Conservation (phyloP, 2,113 vertebrate genomes). For the Peromyscus leucopus region DNA sequence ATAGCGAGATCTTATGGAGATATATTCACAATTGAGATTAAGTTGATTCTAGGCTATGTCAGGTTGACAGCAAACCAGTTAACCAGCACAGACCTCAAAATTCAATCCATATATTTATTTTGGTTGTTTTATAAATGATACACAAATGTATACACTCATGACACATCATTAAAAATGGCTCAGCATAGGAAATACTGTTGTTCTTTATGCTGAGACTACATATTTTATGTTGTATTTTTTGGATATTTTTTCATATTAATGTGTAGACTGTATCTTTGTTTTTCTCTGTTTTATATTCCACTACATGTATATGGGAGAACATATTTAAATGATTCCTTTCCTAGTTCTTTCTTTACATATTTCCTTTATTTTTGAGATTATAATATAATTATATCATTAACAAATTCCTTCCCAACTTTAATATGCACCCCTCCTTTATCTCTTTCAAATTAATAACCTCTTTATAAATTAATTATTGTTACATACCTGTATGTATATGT, state of each 20-base stretch:
- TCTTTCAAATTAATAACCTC: not conserved
- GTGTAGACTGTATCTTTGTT: not conserved
- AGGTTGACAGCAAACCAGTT: not conserved
- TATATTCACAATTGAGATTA: not conserved
- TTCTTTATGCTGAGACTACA: not conserved
- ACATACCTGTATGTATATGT: not conserved
- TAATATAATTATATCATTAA: not conserved
- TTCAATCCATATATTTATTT: not conserved
- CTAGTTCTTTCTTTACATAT: not conserved
- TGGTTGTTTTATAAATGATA: slow-evolving; percentile 6
- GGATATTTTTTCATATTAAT: not conserved
- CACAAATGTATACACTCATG: not conserved
- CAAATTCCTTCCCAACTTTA: not conserved
- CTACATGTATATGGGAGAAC: not conserved
- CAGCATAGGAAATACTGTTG: not conserved
- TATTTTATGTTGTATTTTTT: not conserved
- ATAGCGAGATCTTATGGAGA: not conserved
- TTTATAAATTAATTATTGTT: not conserved
- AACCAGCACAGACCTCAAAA: not conserved
- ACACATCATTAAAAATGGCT: not conserved
- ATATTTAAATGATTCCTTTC: not conserved
- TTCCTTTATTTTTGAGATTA: not conserved
- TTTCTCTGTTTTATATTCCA: not conserved
- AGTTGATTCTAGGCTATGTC: not conserved
- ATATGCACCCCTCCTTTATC: not conserved